Conservation (phyloP, 2,797 vertebrate genomes). For the Coracias cyanogaster region DNA sequence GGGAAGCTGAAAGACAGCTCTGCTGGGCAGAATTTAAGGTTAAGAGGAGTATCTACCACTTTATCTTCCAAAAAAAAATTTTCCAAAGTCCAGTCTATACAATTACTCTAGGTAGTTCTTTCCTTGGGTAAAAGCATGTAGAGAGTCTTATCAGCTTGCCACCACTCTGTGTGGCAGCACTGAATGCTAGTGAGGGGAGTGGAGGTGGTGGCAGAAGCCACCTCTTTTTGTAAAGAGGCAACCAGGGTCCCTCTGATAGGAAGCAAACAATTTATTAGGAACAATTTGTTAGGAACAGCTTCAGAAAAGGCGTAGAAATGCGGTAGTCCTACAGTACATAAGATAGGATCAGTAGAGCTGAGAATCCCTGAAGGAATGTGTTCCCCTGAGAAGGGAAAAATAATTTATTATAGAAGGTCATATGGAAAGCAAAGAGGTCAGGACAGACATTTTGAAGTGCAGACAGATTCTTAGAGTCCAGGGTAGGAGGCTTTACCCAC, state of each 20-base stretch:
- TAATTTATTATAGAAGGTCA: not conserved
- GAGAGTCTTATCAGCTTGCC: not conserved
- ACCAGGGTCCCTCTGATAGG: not conserved
- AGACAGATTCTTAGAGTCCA: not conserved
- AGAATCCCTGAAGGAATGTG: not conserved
- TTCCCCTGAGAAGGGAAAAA: not conserved
- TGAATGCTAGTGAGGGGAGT: not conserved
- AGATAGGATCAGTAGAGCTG: not conserved
- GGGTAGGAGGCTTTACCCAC: not conserved
- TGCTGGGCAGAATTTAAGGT: not conserved
- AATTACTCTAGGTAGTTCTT: not conserved
- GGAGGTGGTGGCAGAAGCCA: not conserved
- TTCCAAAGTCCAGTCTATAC: not conserved
- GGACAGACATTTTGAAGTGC: not conserved
- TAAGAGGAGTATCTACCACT: not conserved
- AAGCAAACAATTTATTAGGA: too few relatives aligned
- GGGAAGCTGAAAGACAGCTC: not conserved
- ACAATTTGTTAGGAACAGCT: not conserved
- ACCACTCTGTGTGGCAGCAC: not conserved
- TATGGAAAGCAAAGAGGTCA: not conserved
- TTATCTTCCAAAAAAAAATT: not conserved
- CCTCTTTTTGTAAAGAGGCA: not conserved
- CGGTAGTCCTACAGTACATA: not conserved
- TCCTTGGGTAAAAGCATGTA: not conserved
- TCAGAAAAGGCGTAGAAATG: not conserved